Evolutionary conservation across 2,888 invertebrate species (phyloP), one percentile per base, ranked within the genome.

Genomic region (Pseudeuparius sepicola): DNA sequence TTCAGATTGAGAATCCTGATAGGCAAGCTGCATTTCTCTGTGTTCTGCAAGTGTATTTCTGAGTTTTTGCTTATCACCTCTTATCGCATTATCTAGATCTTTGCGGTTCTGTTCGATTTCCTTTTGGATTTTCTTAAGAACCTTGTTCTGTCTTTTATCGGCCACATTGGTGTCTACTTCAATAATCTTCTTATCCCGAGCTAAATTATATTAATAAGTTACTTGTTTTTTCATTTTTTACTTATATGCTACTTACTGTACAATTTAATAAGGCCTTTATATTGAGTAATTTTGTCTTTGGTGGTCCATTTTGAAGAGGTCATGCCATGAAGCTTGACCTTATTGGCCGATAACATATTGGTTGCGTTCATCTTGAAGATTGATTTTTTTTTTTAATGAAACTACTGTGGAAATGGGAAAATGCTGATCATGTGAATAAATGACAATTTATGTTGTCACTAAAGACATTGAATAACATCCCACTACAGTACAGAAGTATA

Each of bases 241-340:
- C n/a, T 29, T 29, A 10, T 29, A n/a, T 14, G 13, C 11, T 25
- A 53, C 61, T 61, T 59, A 77, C 78, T 73, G 48, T 75, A 71
- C 34, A 78, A 60, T 52, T 73, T 75, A 17, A 76, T 68, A 17
- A 78, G 63, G 13, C 75, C 76, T 28, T 75, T 67, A 47, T 77
- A 78, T 51, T 77, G 77, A 34, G 67, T 68, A 25, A 77, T 67
- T 60, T 77, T 77, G 47, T 79, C 78, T 46, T 67, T 70, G 27
- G 71, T 71, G 2, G 72, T 67, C 78, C 78, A 78, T 53, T 70
- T 70, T 17, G 67, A 67, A 45, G 75, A 73, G 50, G 70, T 69
- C 70, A 76, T 71, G 16, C 73, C 73, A 60, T 75, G 75, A 36
- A 69, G 60, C 37, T 68, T 69, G 1, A 70, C 67, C 57, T 72